A percentile compares a stretch with the other conserved stretches of the same genome.
These are phyloP conservation scores for Lithophane semibrunnea DNA, from an alignment of 2,888 invertebrate species.

Conservation along the genomic window DNA sequence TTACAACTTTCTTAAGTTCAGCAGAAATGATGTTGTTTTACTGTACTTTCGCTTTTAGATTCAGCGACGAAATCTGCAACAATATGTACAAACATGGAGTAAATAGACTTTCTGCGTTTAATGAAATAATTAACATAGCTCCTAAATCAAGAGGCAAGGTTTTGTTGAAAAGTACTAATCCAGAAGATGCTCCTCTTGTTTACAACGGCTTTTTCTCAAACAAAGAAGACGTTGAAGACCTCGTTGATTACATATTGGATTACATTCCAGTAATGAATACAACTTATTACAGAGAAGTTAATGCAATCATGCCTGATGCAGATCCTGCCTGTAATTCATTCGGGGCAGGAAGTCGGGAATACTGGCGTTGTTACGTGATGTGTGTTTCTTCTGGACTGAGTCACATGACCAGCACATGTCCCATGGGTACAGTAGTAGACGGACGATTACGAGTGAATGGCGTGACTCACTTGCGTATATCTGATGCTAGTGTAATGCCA, in stretches of 20 bases:
- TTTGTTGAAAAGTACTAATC: slow-evolving; percentile 63
- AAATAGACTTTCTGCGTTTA: slow-evolving; percentile 59
- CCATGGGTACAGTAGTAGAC: slow-evolving; percentile 73
- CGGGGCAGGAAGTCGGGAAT: slow-evolving; percentile 62
- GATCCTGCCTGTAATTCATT: slow-evolving; percentile 63
- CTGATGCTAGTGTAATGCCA: slow-evolving; percentile 70
- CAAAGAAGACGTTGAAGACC: slow-evolving; percentile 64
- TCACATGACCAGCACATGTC: slow-evolving; percentile 70
- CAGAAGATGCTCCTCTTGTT: slow-evolving; percentile 66
- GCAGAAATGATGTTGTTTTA: slow-evolving; percentile 62
- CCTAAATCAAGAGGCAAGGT: slow-evolving; percentile 81
- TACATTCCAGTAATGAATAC: slow-evolving; percentile 67
- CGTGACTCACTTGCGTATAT: slow-evolving; percentile 63
- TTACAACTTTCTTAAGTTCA: slow-evolving; percentile 52
- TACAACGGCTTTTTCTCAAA: slow-evolving; percentile 66
- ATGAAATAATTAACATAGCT: slow-evolving; percentile 63
- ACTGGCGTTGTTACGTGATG: slow-evolving; percentile 71
- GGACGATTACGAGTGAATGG: slow-evolving; percentile 66
- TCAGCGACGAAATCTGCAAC: slow-evolving; percentile 74
- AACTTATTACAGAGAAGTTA: slow-evolving; percentile 65
- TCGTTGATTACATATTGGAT: slow-evolving; percentile 64
- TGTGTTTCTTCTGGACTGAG: slow-evolving; percentile 66
- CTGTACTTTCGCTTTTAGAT: slow-evolving; percentile 87
- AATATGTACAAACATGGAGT: slow-evolving; percentile 58
- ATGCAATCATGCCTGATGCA: slow-evolving; percentile 62